Evolutionary conservation across 2,797 vertebrate genomes (phyloP), one percentile per base, ranked within the genome.

Genomic region (Acipenser ruthenus): DNA sequence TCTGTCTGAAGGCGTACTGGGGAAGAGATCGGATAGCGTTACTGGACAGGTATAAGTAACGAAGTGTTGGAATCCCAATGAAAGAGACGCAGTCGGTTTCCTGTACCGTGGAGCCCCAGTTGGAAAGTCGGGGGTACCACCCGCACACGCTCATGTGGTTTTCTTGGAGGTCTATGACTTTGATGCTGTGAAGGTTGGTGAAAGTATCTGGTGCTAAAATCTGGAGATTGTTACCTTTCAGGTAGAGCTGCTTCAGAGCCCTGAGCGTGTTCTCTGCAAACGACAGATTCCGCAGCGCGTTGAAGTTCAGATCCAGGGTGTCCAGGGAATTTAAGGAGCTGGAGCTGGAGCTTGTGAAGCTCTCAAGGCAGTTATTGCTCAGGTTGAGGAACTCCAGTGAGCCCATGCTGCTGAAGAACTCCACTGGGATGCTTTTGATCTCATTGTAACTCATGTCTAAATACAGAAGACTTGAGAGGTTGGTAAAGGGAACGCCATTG

Each of bases 381-480:
- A 96, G 83, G 72, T 98, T 98, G 12, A 99, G 86, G 61, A 88
- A 86, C 66, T 84, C 84, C 7, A 99, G 87, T 1, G 83, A 84
- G 6, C 65, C 47, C 88, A 94, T 90, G 0, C 73, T 87, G 18
- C 73, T 73, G 37, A 95, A 92, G 72, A 96, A 93, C 0, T 75
- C 75, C 7, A 84, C 72, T 0, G 94, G 91, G 56, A 97, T 67
- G 9, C 70, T 82, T 69, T 87, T 85, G 0, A 99, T 89, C 67
- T 91, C 90, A 74, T 99, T 99, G 79, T 91, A 94, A 80, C 96
- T 98, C 83, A 98, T 77, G 71, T 99, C 95, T 75, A 99, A 81
- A 79, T 90, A 87, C 50, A 75, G 69, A 63, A 99, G 86, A 0
- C 71, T 77, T 18, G 75, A 71, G 53, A 86, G 72, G 72, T 81